Conservation (phyloP, 2,888 invertebrate species). For the Torymus tubicola region DNA sequence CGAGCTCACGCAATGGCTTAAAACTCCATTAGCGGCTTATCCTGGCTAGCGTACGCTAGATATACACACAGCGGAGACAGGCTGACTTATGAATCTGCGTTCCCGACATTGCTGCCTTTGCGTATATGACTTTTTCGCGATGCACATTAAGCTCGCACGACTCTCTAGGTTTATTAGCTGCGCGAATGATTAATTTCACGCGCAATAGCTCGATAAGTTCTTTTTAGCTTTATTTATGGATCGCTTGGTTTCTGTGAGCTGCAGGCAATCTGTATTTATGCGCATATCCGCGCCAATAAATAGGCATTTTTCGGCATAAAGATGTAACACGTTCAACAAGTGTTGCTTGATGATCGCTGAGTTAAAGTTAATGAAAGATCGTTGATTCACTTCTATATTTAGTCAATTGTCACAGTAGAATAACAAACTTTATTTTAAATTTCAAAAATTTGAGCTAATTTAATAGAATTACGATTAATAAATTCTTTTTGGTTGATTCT, state of each 20-base stretch:
- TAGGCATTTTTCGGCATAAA: too few relatives aligned
- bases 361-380: too few relatives aligned
- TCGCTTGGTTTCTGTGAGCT: conserved; percentile 55
- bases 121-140: too few relatives aligned
- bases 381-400: too few relatives aligned
- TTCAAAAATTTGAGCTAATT: too few relatives aligned
- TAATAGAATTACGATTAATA: too few relatives aligned
- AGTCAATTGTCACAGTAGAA: too few relatives aligned
- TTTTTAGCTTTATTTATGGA: conserved; percentile 14
- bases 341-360: too few relatives aligned
- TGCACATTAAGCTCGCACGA: conserved; percentile 18
- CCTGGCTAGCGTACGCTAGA: background rate
- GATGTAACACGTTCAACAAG: too few relatives aligned
- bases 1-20: background rate
- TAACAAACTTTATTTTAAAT: too few relatives aligned
- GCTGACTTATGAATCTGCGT: conserved; percentile 21
- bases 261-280: conserved; percentile 58
- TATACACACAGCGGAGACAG: background rate
- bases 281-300: too few relatives aligned
- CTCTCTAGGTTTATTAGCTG: conserved; percentile 28
- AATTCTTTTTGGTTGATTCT: too few relatives aligned
- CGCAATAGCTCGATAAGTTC: conserved; percentile 6
- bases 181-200: conserved; percentile 36
- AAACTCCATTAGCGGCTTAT: conserved; percentile 52
- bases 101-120: background rate